These are phyloP conservation scores for Geococcyx californianus DNA, from an alignment of 2,113 vertebrate genomes.

Conservation along the genomic window DNA sequence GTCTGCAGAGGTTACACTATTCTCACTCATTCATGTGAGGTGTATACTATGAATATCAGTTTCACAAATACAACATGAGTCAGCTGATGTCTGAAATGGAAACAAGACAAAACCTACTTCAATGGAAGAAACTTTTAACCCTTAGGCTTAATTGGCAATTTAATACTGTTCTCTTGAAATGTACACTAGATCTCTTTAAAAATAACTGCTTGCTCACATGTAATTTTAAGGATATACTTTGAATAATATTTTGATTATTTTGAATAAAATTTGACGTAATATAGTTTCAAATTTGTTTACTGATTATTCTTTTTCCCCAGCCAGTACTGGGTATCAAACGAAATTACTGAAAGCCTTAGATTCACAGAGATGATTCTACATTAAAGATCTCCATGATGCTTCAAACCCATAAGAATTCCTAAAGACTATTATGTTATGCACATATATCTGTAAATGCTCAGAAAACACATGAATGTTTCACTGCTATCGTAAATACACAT, in stretches of 20 bases:
- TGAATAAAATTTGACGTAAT: not conserved
- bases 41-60: conserved; percentile 36
- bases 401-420: not conserved
- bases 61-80: not conserved
- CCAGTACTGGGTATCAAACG: not conserved
- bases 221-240: not conserved
- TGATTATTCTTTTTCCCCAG: not conserved
- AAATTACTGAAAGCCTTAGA: not conserved
- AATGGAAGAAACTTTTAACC: not conserved
- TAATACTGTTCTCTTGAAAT: not conserved
- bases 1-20: not conserved
- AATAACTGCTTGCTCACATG: not conserved
- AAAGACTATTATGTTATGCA: not conserved
- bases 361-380: not conserved
- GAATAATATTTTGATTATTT: not conserved
- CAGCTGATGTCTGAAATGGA: not conserved
- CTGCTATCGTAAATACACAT: not conserved
- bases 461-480: not conserved
- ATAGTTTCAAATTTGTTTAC: not conserved
- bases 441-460: not conserved
- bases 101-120: not conserved
- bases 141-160: not conserved
- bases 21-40: conserved; percentile 25
- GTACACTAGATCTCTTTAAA: not conserved
- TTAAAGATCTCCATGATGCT: not conserved